Evolutionary conservation across 2,888 invertebrate genomes (phyloP), one percentile per base, ranked within the genome.

Genomic region (Eupithecia subfuscata): DNA sequence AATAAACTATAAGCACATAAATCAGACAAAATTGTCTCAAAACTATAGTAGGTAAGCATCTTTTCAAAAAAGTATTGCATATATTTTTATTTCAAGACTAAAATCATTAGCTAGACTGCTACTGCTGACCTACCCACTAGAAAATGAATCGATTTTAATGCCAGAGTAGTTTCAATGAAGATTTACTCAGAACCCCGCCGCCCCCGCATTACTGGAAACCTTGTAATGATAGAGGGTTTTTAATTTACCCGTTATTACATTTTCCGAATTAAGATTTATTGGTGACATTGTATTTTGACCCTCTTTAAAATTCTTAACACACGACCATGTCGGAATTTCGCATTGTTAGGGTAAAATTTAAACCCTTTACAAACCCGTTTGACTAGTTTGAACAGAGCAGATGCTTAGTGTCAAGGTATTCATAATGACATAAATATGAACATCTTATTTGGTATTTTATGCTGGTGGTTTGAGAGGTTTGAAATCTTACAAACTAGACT

Each of bases 301-400:
- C 5, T 25, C 22, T 2, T n/a, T 4, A 22, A 22, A 56, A 22
- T 22, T 56, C 56, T 30, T 63, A 30, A 63, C 34, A 63, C 34
- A 64, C n/a, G 8, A 7, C 18, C 64, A 52, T 52, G 65, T 67
- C 37, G 65, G 65, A 73, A 67, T 82, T 82, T 84, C 73, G 74
- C 81, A 80, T 80, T 77, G 80, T 81, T 79, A 82, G 75, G 84
- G 83, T 82, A 25, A 84, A 83, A 85, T 81, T 79, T 79, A 78
- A 86, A 84, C 88, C 88, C 88, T 90, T 88, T 84, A 83, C 79
- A 84, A 89, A 90, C 91, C 84, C 73, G 90, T 87, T 70, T 70
- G 78, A 85, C 90, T 81, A 85, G 89, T 88, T 88, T 86, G 85
- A 83, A 56, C 56, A 56, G 56, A 7, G 75, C 81, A 83, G 68